Conservation (phyloP, 2,797 vertebrate species). For the Babyrousa celebensis region DNA sequence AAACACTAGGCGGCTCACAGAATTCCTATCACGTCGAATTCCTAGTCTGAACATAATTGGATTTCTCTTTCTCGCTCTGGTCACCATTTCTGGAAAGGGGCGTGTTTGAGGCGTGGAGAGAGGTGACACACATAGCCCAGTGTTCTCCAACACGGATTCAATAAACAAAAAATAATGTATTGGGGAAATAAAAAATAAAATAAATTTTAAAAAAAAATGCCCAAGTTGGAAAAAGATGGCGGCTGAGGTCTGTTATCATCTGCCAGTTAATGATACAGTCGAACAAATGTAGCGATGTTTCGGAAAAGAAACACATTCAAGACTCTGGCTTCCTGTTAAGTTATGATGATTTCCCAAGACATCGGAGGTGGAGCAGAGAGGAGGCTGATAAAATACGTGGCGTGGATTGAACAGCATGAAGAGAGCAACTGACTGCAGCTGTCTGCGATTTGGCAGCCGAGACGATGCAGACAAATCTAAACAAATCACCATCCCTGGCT, state of each 20-base stretch:
- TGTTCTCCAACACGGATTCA: conserved; percentile 33
- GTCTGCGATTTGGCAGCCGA: conserved; percentile 79
- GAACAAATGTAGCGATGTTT: conserved; percentile 73
- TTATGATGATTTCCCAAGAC: conserved; percentile 84
- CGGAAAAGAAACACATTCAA: conserved; percentile 84
- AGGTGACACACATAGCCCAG: not conserved
- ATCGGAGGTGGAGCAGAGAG: conserved; percentile 82
- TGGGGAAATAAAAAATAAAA: too few species aligned
- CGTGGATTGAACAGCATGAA: conserved; percentile 16
- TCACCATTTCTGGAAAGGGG: conserved; percentile 12
- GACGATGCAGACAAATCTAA: conserved; percentile 83
- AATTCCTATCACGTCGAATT: conserved; percentile 19
- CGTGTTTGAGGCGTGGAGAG: not conserved
- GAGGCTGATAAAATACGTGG: conserved; percentile 80
- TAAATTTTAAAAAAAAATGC: not conserved
- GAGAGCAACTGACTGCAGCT: conserved; percentile 82
- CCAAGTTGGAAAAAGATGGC: not conserved
- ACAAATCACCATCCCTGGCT: conserved; percentile 25
- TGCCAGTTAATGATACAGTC: conserved; percentile 82
- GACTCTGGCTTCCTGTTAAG: conserved; percentile 72
- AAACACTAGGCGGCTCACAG: conserved; percentile 26
- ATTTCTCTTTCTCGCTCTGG: conserved; percentile 13
- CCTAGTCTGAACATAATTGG: not conserved
- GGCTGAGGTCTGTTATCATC: not conserved
- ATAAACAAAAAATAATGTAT: not conserved